Evolutionary conservation across 2,113 vertebrate genomes (phyloP), one percentile per base, ranked within the genome.

Genomic region (Ictidomys tridecemlineatus): DNA sequence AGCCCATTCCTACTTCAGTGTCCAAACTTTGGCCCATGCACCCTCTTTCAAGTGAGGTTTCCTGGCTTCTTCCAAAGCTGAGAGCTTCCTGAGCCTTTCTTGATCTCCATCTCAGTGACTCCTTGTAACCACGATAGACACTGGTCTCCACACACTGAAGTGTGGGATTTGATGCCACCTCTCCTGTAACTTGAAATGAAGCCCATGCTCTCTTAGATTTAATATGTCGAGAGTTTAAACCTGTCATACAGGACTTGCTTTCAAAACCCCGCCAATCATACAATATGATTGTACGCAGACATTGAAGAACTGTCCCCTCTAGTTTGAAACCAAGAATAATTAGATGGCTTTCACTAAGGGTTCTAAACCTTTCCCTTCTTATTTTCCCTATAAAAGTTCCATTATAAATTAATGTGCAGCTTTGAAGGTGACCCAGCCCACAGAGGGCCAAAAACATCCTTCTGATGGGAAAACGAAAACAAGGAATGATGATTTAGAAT

Each of bases 381-480:
- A 2, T 69, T 56, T 73, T 8, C 83, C 39, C 78, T 76, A 56
- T 8, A 4, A 20, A 85, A 18, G 16, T 22, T 42, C 58, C 63
- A 78, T 4, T 69, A n/a, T 61, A 78, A 78, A 77, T 61, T 45
- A 39, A 8, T 8, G 24, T 34, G 34, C 18, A 73, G 61, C 4
- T 53, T 10, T 61, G 90, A 91, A 93, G 78, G 34, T 34, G n/a
- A 86, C 45, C 65, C 45, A 45, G 63, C n/a, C 79, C 67, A 0
- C 7, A 8, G 42, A 91, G 24, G 65, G 56, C 70, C 85, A 72
- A 17, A 48, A 37, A 89, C 28, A 77, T 73, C 56, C n/a, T 78
- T 69, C 56, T 32, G 32, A 79, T 84, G 94, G 87, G 92, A 95
- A 97, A 96, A 93, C 63, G 51, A 73, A 95, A 95, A 96, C 95